A percentile compares a stretch with the other conserved stretches of the same genome.
phyloP scores from a whole-genome alignment of 2,888 invertebrate genomes.

The Chouioia cunea region DNA sequence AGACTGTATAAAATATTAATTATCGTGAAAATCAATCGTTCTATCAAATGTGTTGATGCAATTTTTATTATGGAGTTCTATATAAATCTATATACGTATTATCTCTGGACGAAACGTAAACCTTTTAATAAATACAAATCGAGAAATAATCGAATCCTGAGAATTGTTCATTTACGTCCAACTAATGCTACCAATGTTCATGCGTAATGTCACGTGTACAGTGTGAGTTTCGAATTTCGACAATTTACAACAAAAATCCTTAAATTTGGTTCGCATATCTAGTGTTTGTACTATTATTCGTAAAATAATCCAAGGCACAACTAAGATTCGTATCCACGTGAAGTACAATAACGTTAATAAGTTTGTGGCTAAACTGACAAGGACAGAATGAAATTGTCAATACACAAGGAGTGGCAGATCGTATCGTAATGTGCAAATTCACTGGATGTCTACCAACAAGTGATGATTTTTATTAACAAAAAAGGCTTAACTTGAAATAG shows the following conservation, averaged over 20 bases:
- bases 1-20: conserved; percentile 47
- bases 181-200: too few species aligned
- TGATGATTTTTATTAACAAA: conserved; percentile 51
- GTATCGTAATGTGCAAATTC: conserved; percentile 45
- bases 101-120: conserved; percentile 45
- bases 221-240: too few species aligned
- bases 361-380: conserved; percentile 31
- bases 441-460: conserved; percentile 47
- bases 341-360: conserved; percentile 39
- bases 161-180: too few species aligned
- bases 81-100: conserved; percentile 43
- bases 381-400: conserved; percentile 33
- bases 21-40: conserved; percentile 44
- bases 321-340: conserved; percentile 44
- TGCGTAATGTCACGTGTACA: too few species aligned
- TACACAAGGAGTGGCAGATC: conserved; percentile 46
- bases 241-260: too few species aligned
- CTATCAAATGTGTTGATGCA: conserved; percentile 47
- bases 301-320: conserved; percentile 49
- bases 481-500: conserved; percentile 52
- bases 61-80: conserved; percentile 45
- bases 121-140: conserved; percentile 42
- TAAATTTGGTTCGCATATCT: conserved; percentile 28
- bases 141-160: conserved; percentile 13
- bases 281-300: conserved; percentile 47